These are phyloP conservation scores for Trisateles emortualis DNA, from an alignment of 2,888 invertebrate genomes.

Conservation along the genomic window DNA sequence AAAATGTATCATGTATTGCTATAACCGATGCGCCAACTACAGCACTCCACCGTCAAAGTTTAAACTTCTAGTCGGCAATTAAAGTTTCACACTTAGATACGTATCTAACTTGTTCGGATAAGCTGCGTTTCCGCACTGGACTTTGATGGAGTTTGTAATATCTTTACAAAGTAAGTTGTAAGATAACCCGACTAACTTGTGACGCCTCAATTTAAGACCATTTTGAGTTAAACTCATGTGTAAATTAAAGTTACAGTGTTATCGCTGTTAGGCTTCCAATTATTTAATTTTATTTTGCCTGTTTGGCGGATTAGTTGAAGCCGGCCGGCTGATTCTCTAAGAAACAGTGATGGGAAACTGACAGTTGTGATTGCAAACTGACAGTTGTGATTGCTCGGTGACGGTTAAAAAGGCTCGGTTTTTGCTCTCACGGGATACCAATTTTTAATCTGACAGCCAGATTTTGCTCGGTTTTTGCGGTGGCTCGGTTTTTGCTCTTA, in stretches of 20 bases:
- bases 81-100: conserved; percentile 34
- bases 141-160: conserved; percentile 46
- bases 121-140: conserved; percentile 26
- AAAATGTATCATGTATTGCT: not conserved
- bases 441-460: no score
- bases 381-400: no score
- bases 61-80: conserved; percentile 30
- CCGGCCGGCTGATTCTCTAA: no score
- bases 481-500: no score
- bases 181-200: conserved; percentile 23
- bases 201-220: conserved; percentile 10
- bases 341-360: no score
- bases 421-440: no score
- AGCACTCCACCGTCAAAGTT: conserved; percentile 6
- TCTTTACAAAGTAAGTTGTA: conserved; percentile 38
- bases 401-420: no score
- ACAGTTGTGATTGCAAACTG: no score
- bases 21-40: not conserved
- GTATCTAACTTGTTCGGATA: conserved; percentile 34
- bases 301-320: not conserved
- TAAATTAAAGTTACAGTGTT: conserved; percentile 25
- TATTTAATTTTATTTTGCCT: not conserved
- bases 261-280: conserved; percentile 4
- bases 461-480: no score
- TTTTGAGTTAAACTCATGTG: conserved; percentile 5